Percentiles rank a stretch among this genome's conserved stretches.
Evolutionary conservation across 92 coral and sea anemone species (phyloP).

Genomic region (Porites cylindrica): DNA sequence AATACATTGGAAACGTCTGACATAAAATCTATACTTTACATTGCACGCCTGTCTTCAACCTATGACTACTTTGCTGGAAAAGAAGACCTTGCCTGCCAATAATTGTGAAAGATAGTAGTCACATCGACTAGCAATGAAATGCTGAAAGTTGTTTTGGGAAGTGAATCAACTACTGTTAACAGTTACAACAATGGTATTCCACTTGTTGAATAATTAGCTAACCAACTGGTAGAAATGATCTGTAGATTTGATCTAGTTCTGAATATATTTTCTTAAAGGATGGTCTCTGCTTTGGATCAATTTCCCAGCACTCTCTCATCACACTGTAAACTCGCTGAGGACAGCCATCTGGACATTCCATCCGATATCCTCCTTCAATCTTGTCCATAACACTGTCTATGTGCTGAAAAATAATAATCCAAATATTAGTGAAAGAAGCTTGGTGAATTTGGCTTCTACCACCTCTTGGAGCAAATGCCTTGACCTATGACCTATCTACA

Average conservation of each 20-base stretch:
- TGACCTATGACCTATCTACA: too few species aligned
- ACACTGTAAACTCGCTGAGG: slow-evolving; percentile 71
- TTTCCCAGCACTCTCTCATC: slow-evolving; percentile 91
- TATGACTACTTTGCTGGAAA: too few species aligned
- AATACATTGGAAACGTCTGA: too few species aligned
- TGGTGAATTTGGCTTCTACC: too few species aligned
- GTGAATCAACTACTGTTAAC: background rate
- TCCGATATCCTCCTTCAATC: slow-evolving; percentile 88
- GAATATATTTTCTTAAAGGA: slow-evolving; percentile 76
- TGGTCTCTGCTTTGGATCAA: slow-evolving; percentile 77
- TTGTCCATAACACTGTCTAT: slow-evolving; percentile 80
- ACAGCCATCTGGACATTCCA: slow-evolving; percentile 97
- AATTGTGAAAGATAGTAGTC: background rate
- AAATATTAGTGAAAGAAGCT: too few species aligned
- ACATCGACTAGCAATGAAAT: background rate
- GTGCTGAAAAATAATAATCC: slow-evolving; percentile 68
- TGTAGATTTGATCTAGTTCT: slow-evolving; percentile 50
- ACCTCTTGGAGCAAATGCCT: too few species aligned
- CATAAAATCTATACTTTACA: too few species aligned
- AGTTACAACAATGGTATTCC: background rate
- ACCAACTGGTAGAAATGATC: slow-evolving; percentile 37
- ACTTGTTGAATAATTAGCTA: background rate
- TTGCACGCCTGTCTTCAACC: too few species aligned
- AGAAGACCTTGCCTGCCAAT: background rate
- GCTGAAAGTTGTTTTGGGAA: background rate